A percentile compares a stretch with the other conserved stretches of the same genome.
Evolutionary conservation across 2,113 vertebrate genomes (phyloP).

Genomic region (Indicator maculatus): DNA sequence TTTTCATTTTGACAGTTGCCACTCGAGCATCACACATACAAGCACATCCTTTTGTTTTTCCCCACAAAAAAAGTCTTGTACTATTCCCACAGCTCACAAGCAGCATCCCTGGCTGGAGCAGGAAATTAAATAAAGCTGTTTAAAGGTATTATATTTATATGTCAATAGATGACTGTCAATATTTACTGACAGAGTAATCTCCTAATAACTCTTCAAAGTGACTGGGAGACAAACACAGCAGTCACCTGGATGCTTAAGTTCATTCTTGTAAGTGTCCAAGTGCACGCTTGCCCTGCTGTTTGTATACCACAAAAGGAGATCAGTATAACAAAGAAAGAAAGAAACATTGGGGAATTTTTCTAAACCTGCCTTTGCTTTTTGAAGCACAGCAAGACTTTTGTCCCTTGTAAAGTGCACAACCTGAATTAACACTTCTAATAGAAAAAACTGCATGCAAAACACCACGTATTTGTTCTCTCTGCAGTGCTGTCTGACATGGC

Average conservation of each 20-base stretch:
- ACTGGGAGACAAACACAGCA: fast-evolving
- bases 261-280: not conserved
- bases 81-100: not conserved
- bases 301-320: fast-evolving
- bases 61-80: not conserved
- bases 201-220: not conserved
- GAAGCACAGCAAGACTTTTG: not conserved
- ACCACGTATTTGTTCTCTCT: not conserved
- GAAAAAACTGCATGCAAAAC: not conserved
- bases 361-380: not conserved
- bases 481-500: not conserved
- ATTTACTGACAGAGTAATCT: not conserved
- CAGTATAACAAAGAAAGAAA: not conserved
- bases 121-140: constrained; percentile 15
- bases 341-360: not conserved
- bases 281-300: not conserved
- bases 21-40: not conserved
- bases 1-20: not conserved
- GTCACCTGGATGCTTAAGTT: not conserved
- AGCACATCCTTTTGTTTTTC: not conserved
- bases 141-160: not conserved
- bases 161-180: not conserved
- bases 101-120: not conserved
- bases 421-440: not conserved
- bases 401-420: not conserved